These are phyloP conservation scores for Microtus montanus DNA, from an alignment of 2,113 vertebrate species.

Conservation along the genomic window DNA sequence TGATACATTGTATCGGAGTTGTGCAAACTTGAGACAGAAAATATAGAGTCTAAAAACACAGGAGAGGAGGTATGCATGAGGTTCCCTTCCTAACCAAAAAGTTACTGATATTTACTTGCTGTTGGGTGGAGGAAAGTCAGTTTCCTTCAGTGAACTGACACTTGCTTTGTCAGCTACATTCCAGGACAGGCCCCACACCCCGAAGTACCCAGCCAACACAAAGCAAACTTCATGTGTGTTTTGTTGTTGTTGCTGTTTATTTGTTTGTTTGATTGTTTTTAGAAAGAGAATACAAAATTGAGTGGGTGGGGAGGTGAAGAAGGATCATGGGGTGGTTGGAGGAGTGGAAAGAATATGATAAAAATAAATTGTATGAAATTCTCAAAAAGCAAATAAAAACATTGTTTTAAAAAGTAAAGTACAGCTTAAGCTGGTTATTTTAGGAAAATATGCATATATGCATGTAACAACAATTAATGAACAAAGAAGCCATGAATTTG, in stretches of 20 bases:
- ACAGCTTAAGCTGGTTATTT: neutral
- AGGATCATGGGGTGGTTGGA: neutral
- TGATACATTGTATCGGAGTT: neutral
- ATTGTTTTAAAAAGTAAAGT: neutral
- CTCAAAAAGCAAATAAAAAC: neutral
- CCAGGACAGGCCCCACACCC: neutral
- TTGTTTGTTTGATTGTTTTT: neutral
- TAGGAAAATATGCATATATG: neutral
- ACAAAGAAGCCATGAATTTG: neutral
- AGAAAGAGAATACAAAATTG: neutral
- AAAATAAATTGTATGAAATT: neutral
- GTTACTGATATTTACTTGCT: neutral
- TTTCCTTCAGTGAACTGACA: neutral
- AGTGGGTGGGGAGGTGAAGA: too few species aligned
- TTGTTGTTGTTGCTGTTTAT: neutral
- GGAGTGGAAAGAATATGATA: neutral
- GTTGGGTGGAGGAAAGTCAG: neutral
- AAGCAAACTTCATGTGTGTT: neutral
- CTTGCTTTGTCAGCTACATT: neutral
- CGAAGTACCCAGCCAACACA: neutral
- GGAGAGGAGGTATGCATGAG: too few species aligned
- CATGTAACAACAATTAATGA: neutral
- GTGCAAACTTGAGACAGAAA: neutral
- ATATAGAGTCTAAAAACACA: neutral
- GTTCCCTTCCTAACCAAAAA: neutral